Evolutionary conservation across 2,113 vertebrate species (phyloP).

Genomic region (Murina feae): DNA sequence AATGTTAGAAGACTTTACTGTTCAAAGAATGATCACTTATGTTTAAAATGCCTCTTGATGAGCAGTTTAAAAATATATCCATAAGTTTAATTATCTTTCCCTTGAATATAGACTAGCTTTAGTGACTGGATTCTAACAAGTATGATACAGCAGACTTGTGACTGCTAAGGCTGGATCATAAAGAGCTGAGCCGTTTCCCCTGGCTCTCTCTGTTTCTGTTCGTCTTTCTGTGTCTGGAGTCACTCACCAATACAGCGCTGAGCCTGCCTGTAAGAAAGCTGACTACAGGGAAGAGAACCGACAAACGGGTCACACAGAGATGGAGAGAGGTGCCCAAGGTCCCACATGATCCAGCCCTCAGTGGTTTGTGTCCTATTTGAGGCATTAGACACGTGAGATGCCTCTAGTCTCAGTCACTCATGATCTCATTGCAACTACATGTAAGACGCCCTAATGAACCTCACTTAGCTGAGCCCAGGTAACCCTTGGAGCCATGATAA

Average conservation of each 20-base stretch:
- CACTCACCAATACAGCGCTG: not conserved
- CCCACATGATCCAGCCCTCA: no score
- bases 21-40: not conserved
- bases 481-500: not conserved
- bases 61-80: not conserved
- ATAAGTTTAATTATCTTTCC: not conserved
- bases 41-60: not conserved
- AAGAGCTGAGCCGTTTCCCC: not conserved
- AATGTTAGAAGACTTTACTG: not conserved
- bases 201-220: not conserved
- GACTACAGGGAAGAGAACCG: not conserved
- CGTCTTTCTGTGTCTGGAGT: not conserved
- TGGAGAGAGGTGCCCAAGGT: no score
- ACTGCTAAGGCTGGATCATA: not conserved
- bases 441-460: no score
- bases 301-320: not conserved
- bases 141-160: not conserved
- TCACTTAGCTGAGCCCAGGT: not conserved
- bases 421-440: not conserved
- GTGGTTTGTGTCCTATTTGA: not conserved
- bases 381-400: accelerated
- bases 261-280: not conserved
- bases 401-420: not conserved
- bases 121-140: not conserved
- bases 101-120: not conserved